These are phyloP conservation scores for Scomber scombrus DNA, from an alignment of 2,113 vertebrate species.

Conservation along the genomic window DNA sequence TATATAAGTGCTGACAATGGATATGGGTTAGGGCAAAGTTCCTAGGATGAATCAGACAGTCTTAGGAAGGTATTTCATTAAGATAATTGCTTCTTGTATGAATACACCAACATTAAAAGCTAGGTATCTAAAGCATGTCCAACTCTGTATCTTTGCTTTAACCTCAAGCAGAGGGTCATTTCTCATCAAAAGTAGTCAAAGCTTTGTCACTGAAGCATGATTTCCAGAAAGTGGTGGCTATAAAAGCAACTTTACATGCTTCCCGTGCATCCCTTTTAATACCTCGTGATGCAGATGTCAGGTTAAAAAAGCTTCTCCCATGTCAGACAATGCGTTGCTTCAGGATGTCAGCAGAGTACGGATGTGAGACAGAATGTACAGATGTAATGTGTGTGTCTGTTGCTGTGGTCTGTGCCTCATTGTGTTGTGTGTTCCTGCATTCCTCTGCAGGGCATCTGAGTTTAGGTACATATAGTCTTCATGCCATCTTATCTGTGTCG, in stretches of 20 bases:
- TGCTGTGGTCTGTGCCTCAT: constrained; percentile 64
- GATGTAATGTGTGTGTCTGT: constrained; percentile 61
- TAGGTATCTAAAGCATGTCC: neutral
- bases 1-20: neutral
- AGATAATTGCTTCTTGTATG: neutral
- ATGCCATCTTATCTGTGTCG: constrained; percentile 37
- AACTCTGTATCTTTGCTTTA: neutral
- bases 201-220: neutral
- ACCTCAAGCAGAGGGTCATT: neutral
- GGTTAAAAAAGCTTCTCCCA: neutral
- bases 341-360: constrained; percentile 25
- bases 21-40: constrained; percentile 3
- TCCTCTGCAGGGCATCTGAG: constrained; percentile 66
- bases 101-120: neutral
- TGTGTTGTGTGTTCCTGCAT: constrained; percentile 72
- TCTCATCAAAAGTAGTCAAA: neutral
- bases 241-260: constrained; percentile 4
- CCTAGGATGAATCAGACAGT: constrained; percentile 3
- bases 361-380: constrained; percentile 72
- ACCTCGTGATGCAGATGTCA: neutral
- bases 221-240: constrained; percentile 11
- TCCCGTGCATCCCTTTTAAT: neutral
- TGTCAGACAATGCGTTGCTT: constrained; percentile 24
- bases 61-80: neutral
- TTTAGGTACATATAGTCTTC: constrained; percentile 43